Percentiles rank a stretch among this genome's conserved stretches.
Evolutionary conservation across 2,888 invertebrate genomes (phyloP).

Genomic region (Rhamnusium bicolor): DNA sequence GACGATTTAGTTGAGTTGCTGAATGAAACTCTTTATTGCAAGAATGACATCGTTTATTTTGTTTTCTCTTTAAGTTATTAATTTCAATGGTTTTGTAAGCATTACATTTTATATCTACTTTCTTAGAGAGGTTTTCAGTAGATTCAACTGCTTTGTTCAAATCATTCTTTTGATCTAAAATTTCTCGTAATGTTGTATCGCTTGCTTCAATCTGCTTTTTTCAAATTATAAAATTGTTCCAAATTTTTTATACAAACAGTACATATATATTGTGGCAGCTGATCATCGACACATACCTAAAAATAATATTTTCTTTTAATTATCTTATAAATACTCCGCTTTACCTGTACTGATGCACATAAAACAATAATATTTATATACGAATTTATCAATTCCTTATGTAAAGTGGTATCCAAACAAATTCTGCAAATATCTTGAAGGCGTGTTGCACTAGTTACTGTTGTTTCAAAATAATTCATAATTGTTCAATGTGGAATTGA

Average conservation of each 20-base stretch:
- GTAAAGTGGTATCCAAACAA: background rate
- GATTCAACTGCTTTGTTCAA: background rate
- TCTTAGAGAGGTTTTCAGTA: background rate
- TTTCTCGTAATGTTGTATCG: background rate
- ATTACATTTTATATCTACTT: too few relatives aligned
- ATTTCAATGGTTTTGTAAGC: too few relatives aligned
- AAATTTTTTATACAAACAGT: background rate
- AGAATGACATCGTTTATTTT: background rate
- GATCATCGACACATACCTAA: background rate
- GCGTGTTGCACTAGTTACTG: background rate
- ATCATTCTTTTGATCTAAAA: background rate
- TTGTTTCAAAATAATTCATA: background rate
- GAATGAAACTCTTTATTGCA: background rate
- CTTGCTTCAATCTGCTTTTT: background rate
- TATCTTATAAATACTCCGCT: background rate
- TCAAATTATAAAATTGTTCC: background rate
- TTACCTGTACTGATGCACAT: conserved; percentile 5
- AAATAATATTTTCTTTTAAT: background rate
- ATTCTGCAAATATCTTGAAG: background rate
- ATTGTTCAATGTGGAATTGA: background rate
- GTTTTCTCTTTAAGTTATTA: too few relatives aligned
- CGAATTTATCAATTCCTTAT: conserved; percentile 13
- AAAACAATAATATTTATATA: background rate
- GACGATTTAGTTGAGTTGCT: background rate
- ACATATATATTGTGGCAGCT: background rate